A percentile compares a stretch with the other conserved stretches of the same genome.
Evolutionary conservation across 2,888 invertebrate species (phyloP).

Genomic region (Oligia latruncula): DNA sequence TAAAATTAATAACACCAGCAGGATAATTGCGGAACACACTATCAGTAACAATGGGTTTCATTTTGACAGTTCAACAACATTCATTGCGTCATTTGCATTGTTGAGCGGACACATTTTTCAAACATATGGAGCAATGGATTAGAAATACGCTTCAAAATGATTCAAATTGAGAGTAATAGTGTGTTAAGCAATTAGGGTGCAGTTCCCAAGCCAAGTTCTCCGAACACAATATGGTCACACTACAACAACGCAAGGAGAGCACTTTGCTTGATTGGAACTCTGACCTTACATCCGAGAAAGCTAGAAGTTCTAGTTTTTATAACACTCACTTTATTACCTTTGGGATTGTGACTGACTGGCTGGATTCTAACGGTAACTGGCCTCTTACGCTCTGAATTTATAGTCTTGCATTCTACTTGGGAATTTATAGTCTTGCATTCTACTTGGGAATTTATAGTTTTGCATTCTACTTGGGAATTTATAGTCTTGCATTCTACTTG

Average conservation of each 20-base stretch:
- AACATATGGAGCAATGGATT: too few relatives aligned
- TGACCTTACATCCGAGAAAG: slow-evolving; percentile 45
- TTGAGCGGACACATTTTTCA: too few relatives aligned
- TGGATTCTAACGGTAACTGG: not conserved
- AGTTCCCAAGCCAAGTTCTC: slow-evolving; percentile 7
- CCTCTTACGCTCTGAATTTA: not conserved
- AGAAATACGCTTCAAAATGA: too few relatives aligned
- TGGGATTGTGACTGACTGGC: slow-evolving; percentile 7
- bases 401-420: not conserved
- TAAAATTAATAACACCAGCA: slow-evolving; percentile 4
- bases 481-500: too few relatives aligned
- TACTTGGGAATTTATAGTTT: too few relatives aligned
- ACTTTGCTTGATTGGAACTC: slow-evolving; percentile 61
- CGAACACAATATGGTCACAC: slow-evolving; percentile 36
- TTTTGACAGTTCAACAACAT: too few relatives aligned
- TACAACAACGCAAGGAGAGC: slow-evolving; percentile 43
- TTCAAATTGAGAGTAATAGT: too few relatives aligned
- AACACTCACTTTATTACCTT: slow-evolving; percentile 29
- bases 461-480: too few relatives aligned
- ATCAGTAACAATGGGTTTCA: too few relatives aligned
- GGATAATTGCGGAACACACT: too few relatives aligned
- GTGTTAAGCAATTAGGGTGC: too few relatives aligned
- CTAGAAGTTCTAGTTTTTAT: slow-evolving; percentile 46
- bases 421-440: not conserved
- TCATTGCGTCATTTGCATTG: too few relatives aligned